Conservation (phyloP, 2,113 vertebrate genomes). For the Thamnophis sirtalis region DNA sequence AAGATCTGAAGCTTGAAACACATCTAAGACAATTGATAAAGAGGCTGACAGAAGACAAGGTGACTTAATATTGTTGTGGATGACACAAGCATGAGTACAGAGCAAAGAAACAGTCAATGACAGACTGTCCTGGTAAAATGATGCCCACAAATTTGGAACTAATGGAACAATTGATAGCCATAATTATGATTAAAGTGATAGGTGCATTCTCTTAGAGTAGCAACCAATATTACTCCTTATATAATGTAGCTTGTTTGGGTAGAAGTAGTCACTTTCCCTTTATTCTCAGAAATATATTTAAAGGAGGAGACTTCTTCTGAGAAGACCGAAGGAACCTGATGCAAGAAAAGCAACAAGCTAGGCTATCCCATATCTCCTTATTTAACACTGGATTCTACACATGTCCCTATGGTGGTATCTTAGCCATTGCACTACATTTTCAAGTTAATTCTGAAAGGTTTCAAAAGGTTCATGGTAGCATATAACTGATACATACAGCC, state of each 20-base stretch:
- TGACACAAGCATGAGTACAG: not conserved
- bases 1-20: not conserved
- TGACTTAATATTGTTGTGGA: not conserved
- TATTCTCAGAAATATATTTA: not conserved
- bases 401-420: not conserved
- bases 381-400: not conserved
- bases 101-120: not conserved
- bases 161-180: not conserved
- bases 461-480: not conserved
- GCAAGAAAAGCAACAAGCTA: not conserved
- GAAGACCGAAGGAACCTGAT: not conserved
- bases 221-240: not conserved
- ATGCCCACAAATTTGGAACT: not conserved
- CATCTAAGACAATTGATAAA: not conserved
- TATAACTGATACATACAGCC: not conserved
- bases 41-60: not conserved
- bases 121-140: not conserved
- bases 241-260: not conserved
- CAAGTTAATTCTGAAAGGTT: not conserved
- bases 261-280: not conserved
- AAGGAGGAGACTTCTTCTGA: not conserved
- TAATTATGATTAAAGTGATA: not conserved
- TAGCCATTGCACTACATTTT: not conserved
- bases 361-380: not conserved
- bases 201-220: not conserved